Percentiles rank a stretch among this genome's conserved stretches.
Conservation (phyloP, 2,888 invertebrate species). For the Ischnus inquisitorius region DNA sequence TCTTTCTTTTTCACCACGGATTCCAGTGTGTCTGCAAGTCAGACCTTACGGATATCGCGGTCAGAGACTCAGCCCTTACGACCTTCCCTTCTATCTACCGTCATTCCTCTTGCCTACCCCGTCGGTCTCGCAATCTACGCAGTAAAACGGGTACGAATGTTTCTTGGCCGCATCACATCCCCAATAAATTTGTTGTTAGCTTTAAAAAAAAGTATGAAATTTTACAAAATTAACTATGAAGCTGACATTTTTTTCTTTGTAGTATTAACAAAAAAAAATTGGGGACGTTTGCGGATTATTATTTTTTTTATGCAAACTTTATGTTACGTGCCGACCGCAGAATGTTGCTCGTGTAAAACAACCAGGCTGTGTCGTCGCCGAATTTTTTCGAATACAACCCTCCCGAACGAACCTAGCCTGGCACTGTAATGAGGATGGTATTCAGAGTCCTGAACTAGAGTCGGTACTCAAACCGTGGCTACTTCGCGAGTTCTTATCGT, state of each 20-base stretch:
- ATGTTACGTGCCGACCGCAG: not conserved
- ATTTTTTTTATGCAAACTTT: not conserved
- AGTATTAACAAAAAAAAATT: too few relatives aligned
- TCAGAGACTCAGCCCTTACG: not conserved
- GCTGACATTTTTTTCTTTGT: too few relatives aligned
- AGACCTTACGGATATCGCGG: constrained; percentile 6
- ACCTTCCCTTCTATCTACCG: not conserved
- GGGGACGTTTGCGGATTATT: too few relatives aligned
- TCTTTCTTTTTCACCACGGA: constrained; percentile 27
- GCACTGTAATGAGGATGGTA: constrained; percentile 29
- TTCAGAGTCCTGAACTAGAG: not conserved
- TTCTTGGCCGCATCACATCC: not conserved
- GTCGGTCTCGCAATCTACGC: not conserved
- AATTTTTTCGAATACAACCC: not conserved
- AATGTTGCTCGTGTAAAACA: not conserved
- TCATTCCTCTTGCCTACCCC: not conserved
- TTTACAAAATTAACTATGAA: too few relatives aligned
- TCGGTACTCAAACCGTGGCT: not conserved
- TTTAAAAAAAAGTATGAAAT: too few relatives aligned
- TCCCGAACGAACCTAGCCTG: not conserved
- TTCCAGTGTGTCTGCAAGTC: constrained; percentile 16
- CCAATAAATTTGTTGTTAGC: too few relatives aligned
- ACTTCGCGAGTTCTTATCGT: not conserved
- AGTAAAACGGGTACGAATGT: not conserved
- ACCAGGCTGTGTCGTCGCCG: not conserved